Evolutionary conservation across 2,113 vertebrate species (phyloP), one percentile per base, ranked within the genome.

Genomic region (Talpa occidentalis): DNA sequence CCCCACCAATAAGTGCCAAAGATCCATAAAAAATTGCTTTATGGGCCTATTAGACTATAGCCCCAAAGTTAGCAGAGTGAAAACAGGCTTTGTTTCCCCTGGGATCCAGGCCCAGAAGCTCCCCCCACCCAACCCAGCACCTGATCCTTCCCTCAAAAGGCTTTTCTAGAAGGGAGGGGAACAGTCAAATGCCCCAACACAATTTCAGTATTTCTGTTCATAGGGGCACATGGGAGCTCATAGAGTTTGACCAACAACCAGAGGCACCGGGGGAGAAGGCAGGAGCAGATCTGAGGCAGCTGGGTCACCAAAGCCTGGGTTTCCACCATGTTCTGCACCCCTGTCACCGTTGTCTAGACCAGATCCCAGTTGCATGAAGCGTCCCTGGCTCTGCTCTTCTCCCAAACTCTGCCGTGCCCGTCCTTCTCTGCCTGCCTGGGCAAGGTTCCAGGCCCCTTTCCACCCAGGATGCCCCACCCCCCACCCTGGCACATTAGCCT

Each of bases 261-360:
- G 12, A 35, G 35, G 8, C 47, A 28, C 49, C 6, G 0, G 44
- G 6, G 22, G 1, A 6, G 12, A 2, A 3, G 30, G 44, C 37
- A 24, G 9, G 49, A 26, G 44, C 30, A 3, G 64, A 35, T 32
- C 69, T 4, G 0, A 82, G 49, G n/a, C 69, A 10, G 22, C 21
- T 12, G 3, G 0, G 40, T 28, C 3, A 4, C 54, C 40, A 30
- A 19, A 82, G 28, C 16, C 32, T 6, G 12, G 1, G 10, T 52
- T 59, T 40, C 35, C 44, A 17, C 35, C 54, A 10, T 21, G 12
- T 5, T 59, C 49, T 9, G 11, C 17, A 30, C 7, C 2, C 8
- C 28, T 9, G 30, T 1, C 0, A 0, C 60, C 14, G 3, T 11
- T 7, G 24, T 44, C 76, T 28, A 7, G 6, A 52, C 10, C 1